Evolutionary conservation across 1,140 invertebrate genomes (phyloP).

Genomic region (Phymorhynchus buccinoides): DNA sequence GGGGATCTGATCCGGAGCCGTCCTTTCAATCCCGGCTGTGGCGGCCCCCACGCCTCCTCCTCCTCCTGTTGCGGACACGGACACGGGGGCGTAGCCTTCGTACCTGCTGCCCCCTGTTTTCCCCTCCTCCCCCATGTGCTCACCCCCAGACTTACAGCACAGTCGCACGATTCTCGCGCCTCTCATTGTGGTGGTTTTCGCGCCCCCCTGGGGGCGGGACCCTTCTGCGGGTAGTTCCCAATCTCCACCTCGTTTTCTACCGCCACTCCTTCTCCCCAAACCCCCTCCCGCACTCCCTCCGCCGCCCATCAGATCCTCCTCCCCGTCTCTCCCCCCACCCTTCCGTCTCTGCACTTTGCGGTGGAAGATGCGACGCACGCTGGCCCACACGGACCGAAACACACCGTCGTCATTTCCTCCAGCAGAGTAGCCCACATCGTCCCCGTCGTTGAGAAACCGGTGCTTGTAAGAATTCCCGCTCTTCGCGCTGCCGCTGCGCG

Average conservation of each 20-base stretch:
- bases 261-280: background rate
- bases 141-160: conserved; percentile 20
- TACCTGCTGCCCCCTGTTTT: background rate
- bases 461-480: conserved; percentile 26
- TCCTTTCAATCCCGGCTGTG: too few relatives aligned
- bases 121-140: background rate
- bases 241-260: background rate
- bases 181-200: background rate
- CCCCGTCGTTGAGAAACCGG: conserved; percentile 12
- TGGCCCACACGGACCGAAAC: conserved; percentile 28
- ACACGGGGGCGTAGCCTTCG: background rate
- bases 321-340: background rate
- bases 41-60: background rate
- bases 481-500: background rate
- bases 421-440: conserved; percentile 19
- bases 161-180: background rate
- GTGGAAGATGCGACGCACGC: conserved; percentile 36
- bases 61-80: background rate
- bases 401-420: background rate
- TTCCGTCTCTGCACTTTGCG: conserved; percentile 41
- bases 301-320: background rate
- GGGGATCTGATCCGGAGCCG: background rate
- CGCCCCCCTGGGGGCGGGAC: background rate
- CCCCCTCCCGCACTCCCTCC: background rate
- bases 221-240: background rate